Evolutionary conservation across 2,113 vertebrate species (phyloP).

Genomic region (Grantiella picta): DNA sequence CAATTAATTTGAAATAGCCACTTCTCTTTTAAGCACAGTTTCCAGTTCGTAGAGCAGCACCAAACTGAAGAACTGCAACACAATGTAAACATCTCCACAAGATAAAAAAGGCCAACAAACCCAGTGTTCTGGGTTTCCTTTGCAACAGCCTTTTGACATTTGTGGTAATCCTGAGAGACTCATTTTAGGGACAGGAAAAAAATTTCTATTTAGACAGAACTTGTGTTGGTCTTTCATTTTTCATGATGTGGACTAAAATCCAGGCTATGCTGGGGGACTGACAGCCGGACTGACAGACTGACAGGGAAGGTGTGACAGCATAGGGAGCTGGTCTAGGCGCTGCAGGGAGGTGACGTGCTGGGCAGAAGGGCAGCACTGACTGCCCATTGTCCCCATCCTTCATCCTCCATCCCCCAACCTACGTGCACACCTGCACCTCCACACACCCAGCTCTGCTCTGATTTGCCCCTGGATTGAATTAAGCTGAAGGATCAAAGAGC

Average conservation of each 20-base stretch:
- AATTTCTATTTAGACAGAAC: neutral
- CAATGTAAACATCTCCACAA: neutral
- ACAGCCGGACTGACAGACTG: neutral
- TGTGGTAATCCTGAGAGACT: neutral
- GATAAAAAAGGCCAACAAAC: neutral
- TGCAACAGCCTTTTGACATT: neutral
- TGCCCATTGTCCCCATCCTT: neutral
- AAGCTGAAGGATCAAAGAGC: conserved; percentile 40
- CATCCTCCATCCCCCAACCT: neutral
- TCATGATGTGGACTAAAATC: neutral
- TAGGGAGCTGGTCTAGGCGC: neutral
- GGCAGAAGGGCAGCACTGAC: neutral
- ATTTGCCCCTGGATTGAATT: conserved; percentile 25
- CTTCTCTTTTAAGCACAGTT: neutral
- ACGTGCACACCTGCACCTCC: neutral
- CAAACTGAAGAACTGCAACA: neutral
- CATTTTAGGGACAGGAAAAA: neutral
- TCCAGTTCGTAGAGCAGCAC: neutral
- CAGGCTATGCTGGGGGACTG: neutral
- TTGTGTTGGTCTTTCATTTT: neutral
- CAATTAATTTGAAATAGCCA: neutral
- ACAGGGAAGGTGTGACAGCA: neutral
- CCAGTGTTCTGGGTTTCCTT: neutral
- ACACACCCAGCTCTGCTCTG: neutral
- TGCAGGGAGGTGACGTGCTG: neutral